Evolutionary conservation across 1,140 invertebrate genomes (phyloP), one percentile per base, ranked within the genome.

Genomic region (Papilio polytes): DNA sequence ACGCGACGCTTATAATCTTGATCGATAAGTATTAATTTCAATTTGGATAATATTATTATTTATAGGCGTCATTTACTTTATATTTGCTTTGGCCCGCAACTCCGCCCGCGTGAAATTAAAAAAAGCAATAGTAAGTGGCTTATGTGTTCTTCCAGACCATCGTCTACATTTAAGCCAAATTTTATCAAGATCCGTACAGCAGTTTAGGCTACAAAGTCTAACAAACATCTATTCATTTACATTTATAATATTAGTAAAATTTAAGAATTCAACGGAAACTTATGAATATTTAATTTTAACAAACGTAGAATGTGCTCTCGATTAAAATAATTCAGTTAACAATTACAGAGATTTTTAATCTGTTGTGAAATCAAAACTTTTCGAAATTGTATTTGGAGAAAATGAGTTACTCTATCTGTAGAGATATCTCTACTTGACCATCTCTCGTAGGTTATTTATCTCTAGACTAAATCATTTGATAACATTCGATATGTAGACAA

Each of bases 1-100:
- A 76, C 51, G 72, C 20, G 12, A 31, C n/a, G n/a, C 48, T 82
- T 82, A 72, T 31, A 31, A 26, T 70, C 13, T 70, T 70, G 13
- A 70, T 70, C 13, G 12, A 70, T 70, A n/a, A 53, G n/a, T 73
- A 10, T 18, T 80, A 46, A 80, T 41, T 80, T 63, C 59, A 31
- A 7, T 70, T 10, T 63, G 9, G 63, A n/a, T n/a, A n/a, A n/a
- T n/a, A n/a, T n/a, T n/a, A n/a, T 7, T 31, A 7, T 70, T 36
- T 36, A 70, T 18, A 15, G 3, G 10, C 22, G 20, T 36, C 12
- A 4, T 70, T 6, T 7, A 36, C 20, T 20, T 22, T 20, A 59
- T 9, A 15, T 56, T n/a, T n/a, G n/a, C n/a, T n/a, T n/a, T n/a
- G n/a, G n/a, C n/a, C n/a, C n/a, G n/a, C n/a, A n/a, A n/a, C n/a